A percentile compares a stretch with the other conserved stretches of the same genome.
These are phyloP conservation scores for Seriola rivoliana DNA, from an alignment of 2,113 vertebrate genomes.

Conservation along the genomic window DNA sequence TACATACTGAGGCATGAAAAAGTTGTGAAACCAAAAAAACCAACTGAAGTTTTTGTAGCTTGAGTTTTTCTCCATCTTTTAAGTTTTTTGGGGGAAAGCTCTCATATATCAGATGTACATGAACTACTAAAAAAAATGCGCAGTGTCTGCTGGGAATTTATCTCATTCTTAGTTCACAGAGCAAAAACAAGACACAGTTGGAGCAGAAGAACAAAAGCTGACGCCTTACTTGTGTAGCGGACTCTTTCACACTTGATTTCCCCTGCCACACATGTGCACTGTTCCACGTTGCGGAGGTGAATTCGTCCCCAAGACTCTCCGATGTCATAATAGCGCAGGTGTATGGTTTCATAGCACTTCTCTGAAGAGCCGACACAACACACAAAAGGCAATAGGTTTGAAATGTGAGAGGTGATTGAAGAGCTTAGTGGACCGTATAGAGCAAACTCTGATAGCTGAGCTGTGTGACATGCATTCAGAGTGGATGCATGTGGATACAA, in stretches of 20 bases:
- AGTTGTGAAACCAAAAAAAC: not conserved
- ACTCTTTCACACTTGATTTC: conserved; percentile 75
- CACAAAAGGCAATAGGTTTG: conserved; percentile 35
- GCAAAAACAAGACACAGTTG: not conserved
- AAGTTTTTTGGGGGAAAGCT: not conserved
- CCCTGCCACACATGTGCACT: conserved; percentile 84
- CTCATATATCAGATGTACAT: not conserved
- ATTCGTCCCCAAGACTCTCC: conserved; percentile 90
- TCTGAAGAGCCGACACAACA: conserved; percentile 77
- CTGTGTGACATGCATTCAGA: not conserved
- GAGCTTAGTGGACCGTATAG: conserved; percentile 35
- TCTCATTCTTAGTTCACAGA: not conserved
- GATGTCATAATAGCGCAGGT: conserved; percentile 87
- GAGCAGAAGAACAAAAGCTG: conserved; percentile 7
- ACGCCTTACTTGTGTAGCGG: conserved; percentile 85
- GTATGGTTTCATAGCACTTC: conserved; percentile 90
- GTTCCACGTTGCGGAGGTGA: conserved; percentile 85
- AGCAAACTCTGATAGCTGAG: conserved; percentile 7
- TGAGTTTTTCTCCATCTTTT: not conserved
- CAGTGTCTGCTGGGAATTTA: no score
- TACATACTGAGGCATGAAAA: not conserved
- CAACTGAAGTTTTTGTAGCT: not conserved
- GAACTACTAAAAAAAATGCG: not conserved
- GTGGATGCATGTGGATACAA: not conserved
- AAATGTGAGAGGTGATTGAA: conserved; percentile 59